Conservation (phyloP, 1,140 invertebrate genomes). For the Temnothorax nylanderi region DNA sequence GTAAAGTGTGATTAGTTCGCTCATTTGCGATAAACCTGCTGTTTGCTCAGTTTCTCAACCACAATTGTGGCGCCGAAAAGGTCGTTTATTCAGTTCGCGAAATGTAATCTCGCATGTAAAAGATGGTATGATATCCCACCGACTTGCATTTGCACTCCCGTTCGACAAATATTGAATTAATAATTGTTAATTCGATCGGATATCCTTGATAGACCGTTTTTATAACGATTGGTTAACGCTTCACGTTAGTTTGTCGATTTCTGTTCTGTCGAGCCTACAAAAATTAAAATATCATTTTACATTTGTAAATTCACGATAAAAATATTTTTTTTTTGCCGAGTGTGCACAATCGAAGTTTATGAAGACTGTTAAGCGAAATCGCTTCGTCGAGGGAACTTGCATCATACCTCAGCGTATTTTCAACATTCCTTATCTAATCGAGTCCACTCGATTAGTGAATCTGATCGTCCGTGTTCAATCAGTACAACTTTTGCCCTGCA, state of each 20-base stretch:
- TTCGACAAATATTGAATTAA: slow-evolving; percentile 25
- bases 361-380: not conserved
- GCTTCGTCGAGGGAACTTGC: not conserved
- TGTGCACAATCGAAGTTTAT: not conserved
- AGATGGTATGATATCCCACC: not conserved
- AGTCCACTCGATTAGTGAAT: slow-evolving; percentile 30
- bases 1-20: not conserved
- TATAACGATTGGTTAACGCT: not conserved
- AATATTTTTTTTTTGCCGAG: not conserved
- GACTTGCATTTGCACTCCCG: not conserved
- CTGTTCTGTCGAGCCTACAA: not conserved
- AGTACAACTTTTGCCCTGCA: slow-evolving; percentile 27
- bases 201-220: not conserved
- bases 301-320: not conserved
- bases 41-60: not conserved
- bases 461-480: not conserved
- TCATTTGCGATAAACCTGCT: not conserved
- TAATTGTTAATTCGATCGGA: not conserved
- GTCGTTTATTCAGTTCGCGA: not conserved
- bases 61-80: not conserved
- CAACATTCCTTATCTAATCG: slow-evolving; percentile 47
- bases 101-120: not conserved
- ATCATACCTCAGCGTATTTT: slow-evolving; percentile 11
- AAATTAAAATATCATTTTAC: not conserved
- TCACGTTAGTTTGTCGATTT: not conserved